Evolutionary conservation across 1,140 invertebrate genomes (phyloP).

Genomic region (Homarus americanus): DNA sequence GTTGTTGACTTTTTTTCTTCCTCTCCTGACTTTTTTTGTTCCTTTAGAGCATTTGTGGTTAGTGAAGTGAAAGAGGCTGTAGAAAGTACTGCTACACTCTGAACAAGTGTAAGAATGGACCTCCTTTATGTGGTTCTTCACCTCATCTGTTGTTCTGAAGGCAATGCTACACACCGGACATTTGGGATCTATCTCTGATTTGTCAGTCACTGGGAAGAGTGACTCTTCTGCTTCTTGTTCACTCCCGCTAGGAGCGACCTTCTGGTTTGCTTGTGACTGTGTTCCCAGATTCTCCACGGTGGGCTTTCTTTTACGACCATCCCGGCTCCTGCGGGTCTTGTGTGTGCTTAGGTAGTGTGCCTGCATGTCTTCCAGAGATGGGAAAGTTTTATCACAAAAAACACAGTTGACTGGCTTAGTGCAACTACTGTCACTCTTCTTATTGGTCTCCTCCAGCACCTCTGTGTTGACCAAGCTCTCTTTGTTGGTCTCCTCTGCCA

Average conservation of each 20-base stretch:
- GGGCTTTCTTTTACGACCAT: conserved; percentile 19
- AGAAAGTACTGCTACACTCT: conserved; percentile 59
- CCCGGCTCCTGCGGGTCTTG: conserved; percentile 25
- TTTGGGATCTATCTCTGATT: conserved; percentile 22
- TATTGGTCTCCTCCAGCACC: neutral
- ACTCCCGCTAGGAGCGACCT: neutral
- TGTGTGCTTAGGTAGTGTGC: conserved; percentile 49
- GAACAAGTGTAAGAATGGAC: conserved; percentile 58
- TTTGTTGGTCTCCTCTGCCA: neutral
- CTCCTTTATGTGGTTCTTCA: conserved; percentile 40
- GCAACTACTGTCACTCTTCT: neutral
- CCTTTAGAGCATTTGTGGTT: conserved; percentile 51
- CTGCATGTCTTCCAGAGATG: conserved; percentile 42
- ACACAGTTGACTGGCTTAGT: conserved; percentile 28
- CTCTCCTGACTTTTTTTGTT: conserved; percentile 28
- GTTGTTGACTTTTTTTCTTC: conserved; percentile 18
- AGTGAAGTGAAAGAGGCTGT: conserved; percentile 57
- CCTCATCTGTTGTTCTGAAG: conserved; percentile 39
- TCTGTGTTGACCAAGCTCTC: neutral
- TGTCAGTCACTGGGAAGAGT: conserved; percentile 6
- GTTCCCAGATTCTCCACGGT: neutral
- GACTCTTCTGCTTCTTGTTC: conserved; percentile 15
- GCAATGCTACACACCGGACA: conserved; percentile 53
- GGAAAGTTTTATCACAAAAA: conserved; percentile 30
- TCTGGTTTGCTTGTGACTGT: neutral